Percentiles rank a stretch among this genome's conserved stretches.
Evolutionary conservation across 2,797 vertebrate genomes (phyloP).

Genomic region (Sebastes glaucus): DNA sequence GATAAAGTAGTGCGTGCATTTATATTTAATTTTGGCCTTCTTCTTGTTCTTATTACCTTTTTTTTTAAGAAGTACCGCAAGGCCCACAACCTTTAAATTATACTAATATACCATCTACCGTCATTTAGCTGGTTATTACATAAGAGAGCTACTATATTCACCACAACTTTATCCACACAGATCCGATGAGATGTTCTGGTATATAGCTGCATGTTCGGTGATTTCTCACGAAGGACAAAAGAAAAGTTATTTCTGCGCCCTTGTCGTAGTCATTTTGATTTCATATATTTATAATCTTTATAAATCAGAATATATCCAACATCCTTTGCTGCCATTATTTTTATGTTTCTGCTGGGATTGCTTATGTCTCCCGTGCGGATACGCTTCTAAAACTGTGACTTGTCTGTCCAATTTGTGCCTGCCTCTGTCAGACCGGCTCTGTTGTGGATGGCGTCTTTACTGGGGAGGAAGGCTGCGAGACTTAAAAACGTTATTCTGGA

Average conservation of each 20-base stretch:
- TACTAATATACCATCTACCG: neutral
- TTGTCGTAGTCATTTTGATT: neutral
- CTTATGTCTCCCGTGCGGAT: neutral
- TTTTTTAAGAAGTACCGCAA: neutral
- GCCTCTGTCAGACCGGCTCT: constrained; percentile 10
- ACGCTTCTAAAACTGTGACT: neutral
- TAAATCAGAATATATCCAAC: neutral
- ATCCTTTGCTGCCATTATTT: neutral
- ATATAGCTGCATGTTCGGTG: neutral
- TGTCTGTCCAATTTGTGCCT: constrained; percentile 14
- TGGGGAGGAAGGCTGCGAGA: neutral
- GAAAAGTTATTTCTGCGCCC: neutral
- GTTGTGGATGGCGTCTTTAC: neutral
- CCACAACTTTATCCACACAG: neutral
- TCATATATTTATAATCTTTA: neutral
- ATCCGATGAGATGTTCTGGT: neutral
- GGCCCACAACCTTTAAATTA: neutral
- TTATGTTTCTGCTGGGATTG: neutral
- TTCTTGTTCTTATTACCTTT: no score
- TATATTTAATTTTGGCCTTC: no score
- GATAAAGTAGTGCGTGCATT: neutral
- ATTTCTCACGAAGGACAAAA: neutral
- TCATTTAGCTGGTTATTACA: neutral
- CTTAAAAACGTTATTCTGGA: neutral
- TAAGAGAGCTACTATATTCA: neutral